These are phyloP conservation scores for Lethenteron reissneri DNA, from an alignment of 2,113 vertebrate genomes.

Conservation along the genomic window DNA sequence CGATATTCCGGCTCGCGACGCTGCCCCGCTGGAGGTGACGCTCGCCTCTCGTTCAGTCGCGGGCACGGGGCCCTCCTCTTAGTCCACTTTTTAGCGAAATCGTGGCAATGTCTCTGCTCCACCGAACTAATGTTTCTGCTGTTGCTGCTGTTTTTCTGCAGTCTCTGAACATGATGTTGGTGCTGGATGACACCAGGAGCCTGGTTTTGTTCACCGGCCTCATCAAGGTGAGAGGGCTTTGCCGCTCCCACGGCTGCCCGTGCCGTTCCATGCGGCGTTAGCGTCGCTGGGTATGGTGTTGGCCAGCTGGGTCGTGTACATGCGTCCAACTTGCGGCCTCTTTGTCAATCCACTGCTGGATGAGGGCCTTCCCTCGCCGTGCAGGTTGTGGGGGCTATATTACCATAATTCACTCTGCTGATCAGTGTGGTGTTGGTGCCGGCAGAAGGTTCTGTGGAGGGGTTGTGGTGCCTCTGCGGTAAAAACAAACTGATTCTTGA, in stretches of 20 bases:
- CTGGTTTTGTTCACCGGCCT: slow-evolving; percentile 77
- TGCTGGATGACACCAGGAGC: slow-evolving; percentile 64
- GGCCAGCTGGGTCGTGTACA: too few species aligned
- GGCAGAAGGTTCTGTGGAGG: background rate
- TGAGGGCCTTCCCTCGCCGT: too few species aligned
- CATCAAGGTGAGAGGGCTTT: slow-evolving; percentile 35
- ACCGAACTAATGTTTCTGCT: background rate
- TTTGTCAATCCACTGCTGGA: too few species aligned
- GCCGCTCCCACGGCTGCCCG: too few species aligned
- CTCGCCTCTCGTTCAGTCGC: background rate
- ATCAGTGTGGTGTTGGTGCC: background rate
- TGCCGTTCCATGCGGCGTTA: too few species aligned
- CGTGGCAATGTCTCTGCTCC: background rate
- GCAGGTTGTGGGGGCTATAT: background rate
- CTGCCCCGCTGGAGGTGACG: slow-evolving; percentile 50
- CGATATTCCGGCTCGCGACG: slow-evolving; percentile 64
- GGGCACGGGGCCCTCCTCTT: background rate
- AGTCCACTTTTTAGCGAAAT: background rate
- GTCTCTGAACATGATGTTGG: slow-evolving; percentile 55
- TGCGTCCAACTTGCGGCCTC: too few species aligned
- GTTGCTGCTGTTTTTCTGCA: slow-evolving; percentile 14
- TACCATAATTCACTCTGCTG: background rate
- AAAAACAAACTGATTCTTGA: background rate
- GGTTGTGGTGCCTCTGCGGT: too few species aligned
- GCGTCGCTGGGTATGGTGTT: too few species aligned